Conservation (phyloP, 1,140 invertebrate genomes). For the Antheraea pernyi region DNA sequence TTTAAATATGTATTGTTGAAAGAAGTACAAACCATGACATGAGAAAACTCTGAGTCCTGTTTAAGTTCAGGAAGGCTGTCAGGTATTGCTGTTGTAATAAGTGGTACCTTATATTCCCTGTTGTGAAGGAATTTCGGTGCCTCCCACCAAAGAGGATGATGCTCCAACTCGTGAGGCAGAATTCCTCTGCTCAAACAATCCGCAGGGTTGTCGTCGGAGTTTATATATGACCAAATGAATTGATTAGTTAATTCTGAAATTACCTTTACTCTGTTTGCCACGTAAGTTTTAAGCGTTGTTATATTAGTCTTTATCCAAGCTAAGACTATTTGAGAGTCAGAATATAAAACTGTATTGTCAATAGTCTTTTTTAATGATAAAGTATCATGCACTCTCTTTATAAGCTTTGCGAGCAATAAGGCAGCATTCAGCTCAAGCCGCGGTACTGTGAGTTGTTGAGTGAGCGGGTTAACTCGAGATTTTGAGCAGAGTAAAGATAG, state of each 20-base stretch:
- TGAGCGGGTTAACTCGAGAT: constrained; percentile 19
- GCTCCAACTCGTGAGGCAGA: background rate
- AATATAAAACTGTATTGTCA: constrained; percentile 22
- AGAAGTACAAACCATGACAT: constrained; percentile 6
- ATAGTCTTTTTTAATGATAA: constrained; percentile 15
- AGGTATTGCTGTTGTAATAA: background rate
- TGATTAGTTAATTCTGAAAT: constrained; percentile 39
- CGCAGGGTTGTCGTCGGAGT: constrained; percentile 30
- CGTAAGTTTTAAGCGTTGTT: constrained; percentile 44
- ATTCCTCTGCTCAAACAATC: constrained; percentile 27
- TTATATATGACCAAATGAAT: constrained; percentile 23
- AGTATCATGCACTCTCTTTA: constrained; percentile 16
- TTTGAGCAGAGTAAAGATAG: constrained; percentile 22
- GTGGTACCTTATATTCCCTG: background rate
- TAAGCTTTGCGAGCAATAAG: constrained; percentile 20
- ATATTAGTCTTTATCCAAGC: constrained; percentile 46
- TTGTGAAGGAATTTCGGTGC: background rate
- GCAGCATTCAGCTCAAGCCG: constrained; percentile 25
- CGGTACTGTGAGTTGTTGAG: constrained; percentile 20
- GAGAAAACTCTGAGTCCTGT: background rate
- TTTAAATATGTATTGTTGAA: background rate
- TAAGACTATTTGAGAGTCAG: constrained; percentile 62
- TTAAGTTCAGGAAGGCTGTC: background rate
- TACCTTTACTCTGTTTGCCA: constrained; percentile 51
- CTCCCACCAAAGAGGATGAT: background rate